Evolutionary conservation across 2,797 vertebrate species (phyloP).

Genomic region (Chelmon rostratus): DNA sequence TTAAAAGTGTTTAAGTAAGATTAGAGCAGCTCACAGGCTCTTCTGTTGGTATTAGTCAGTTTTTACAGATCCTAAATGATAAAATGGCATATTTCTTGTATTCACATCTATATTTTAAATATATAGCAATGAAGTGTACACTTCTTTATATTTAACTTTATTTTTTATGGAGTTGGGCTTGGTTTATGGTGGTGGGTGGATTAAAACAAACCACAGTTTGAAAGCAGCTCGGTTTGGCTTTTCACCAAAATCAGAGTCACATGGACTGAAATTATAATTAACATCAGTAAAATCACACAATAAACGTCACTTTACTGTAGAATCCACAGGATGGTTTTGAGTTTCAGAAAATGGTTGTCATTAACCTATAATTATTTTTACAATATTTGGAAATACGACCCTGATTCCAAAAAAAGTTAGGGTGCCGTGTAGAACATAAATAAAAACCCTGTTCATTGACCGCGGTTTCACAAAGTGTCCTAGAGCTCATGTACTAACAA

Average conservation of each 20-base stretch:
- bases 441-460: too few relatives aligned
- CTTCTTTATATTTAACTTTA: neutral
- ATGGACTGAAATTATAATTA: neutral
- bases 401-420: too few relatives aligned
- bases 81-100: neutral
- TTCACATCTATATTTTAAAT: neutral
- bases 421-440: too few relatives aligned
- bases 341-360: neutral
- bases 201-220: constrained; percentile 28
- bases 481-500: too few relatives aligned
- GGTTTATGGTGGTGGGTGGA: constrained; percentile 68
- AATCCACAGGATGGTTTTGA: neutral
- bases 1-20: constrained; percentile 24
- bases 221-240: constrained; percentile 1
- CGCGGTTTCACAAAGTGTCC: too few relatives aligned
- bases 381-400: neutral
- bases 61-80: constrained; percentile 7
- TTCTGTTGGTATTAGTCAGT: neutral
- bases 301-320: neutral
- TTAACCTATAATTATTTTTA: neutral
- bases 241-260: constrained; percentile 5
- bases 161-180: neutral
- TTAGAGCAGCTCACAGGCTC: neutral
- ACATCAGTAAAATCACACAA: neutral
- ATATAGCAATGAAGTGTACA: neutral